phyloP scores from a whole-genome alignment of 1,140 invertebrate species.

The Tetragnatha versicolor region DNA sequence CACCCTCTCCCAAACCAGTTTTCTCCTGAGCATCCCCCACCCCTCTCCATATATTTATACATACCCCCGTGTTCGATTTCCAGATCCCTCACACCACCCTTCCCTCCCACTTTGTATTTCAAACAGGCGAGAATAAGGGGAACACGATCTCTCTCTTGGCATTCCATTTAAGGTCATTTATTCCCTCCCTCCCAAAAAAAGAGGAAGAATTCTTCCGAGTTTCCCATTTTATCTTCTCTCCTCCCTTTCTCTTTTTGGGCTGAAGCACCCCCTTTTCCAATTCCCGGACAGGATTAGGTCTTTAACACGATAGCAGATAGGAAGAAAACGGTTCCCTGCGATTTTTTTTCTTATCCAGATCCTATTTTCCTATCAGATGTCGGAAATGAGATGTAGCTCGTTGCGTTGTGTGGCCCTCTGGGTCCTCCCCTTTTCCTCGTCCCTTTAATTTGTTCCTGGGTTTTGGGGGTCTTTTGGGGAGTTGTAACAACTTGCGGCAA shows the following conservation, averaged over 20 bases:
- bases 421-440: too few species aligned
- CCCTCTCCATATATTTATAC: conserved; percentile 26
- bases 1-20: conserved; percentile 1
- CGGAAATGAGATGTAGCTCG: conserved; percentile 16
- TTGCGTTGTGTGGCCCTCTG: too few species aligned
- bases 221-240: conserved; percentile 31
- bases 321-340: conserved; percentile 3
- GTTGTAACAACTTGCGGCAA: too few species aligned
- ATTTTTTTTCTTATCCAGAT: conserved; percentile 8
- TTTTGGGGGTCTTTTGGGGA: too few species aligned
- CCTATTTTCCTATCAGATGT: conserved; percentile 18
- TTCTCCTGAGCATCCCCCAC: conserved; percentile 4
- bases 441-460: too few species aligned
- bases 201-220: neutral
- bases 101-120: conserved; percentile 33
- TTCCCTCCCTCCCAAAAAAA: neutral
- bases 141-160: conserved; percentile 15
- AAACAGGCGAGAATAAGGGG: conserved; percentile 8
- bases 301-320: conserved; percentile 15
- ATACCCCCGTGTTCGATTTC: conserved; percentile 1
- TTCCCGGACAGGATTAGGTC: conserved; percentile 25
- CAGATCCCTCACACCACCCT: neutral
- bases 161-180: conserved; percentile 53
- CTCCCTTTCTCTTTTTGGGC: neutral
- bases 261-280: neutral